Conservation (phyloP, 2,888 invertebrate species). For the Pomacea canaliculata region DNA sequence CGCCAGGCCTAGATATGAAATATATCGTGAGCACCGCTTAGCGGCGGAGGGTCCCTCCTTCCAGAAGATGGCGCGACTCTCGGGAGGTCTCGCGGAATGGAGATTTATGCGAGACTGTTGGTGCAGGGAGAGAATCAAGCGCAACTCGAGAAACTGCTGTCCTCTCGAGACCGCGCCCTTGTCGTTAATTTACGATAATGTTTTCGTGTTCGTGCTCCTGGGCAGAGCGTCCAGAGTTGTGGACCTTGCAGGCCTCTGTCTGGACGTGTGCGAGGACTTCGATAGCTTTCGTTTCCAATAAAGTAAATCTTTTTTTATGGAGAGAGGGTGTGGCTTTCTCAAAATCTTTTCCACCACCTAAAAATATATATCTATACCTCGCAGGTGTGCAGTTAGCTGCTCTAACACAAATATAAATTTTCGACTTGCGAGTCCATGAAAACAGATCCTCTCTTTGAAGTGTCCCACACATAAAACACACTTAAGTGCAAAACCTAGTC, state of each 20-base stretch:
- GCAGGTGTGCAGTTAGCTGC: no score
- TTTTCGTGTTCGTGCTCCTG: not conserved
- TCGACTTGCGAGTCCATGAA: no score
- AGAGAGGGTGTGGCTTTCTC: no score
- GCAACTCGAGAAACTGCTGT: slow-evolving; percentile 9
- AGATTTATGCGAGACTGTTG: slow-evolving; percentile 17
- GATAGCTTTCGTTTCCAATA: no score
- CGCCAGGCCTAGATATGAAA: slow-evolving; percentile 8
- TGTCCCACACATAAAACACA: no score
- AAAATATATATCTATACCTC: no score
- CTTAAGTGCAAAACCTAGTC: no score
- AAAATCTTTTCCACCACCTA: no score
- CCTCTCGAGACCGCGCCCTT: not conserved
- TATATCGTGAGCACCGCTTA: not conserved
- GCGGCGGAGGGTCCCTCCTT: not conserved
- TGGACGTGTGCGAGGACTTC: no score
- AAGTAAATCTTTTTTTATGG: no score
- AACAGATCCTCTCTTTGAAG: no score
- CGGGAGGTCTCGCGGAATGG: slow-evolving; percentile 13
- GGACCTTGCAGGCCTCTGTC: not conserved
- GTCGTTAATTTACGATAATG: not conserved
- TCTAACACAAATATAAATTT: no score
- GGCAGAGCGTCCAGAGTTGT: not conserved
- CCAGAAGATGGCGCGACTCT: slow-evolving; percentile 10
- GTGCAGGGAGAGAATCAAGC: not conserved